Percentiles rank a stretch among this genome's conserved stretches.
phyloP scores from a whole-genome alignment of 2,888 invertebrate species.

The Nezara viridula region DNA sequence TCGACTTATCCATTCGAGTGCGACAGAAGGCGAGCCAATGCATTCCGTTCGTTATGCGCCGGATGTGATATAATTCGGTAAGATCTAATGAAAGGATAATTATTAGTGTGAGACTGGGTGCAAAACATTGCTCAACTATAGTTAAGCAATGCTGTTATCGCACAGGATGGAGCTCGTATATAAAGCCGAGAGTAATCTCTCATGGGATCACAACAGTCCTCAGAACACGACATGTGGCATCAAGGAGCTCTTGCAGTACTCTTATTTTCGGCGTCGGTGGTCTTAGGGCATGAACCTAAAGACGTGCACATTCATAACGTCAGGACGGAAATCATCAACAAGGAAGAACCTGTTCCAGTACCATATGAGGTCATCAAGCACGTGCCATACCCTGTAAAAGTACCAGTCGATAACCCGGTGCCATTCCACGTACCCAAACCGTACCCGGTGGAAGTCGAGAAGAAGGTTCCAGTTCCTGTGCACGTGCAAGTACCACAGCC shows the following conservation, averaged over 20 bases:
- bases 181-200: background rate
- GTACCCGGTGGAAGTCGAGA: conserved; percentile 66
- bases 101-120: background rate
- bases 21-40: background rate
- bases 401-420: conserved; percentile 65
- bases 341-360: conserved; percentile 61
- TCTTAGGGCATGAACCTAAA: background rate
- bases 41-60: background rate
- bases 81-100: conserved; percentile 14
- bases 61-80: conserved; percentile 16
- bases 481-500: conserved; percentile 66
- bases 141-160: background rate
- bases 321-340: conserved; percentile 60
- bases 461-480: conserved; percentile 66
- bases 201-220: background rate
- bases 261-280: background rate
- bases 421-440: conserved; percentile 66
- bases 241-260: background rate
- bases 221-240: background rate
- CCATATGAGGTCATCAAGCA: conserved; percentile 59
- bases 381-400: conserved; percentile 64
- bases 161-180: background rate
- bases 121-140: background rate
- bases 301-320: conserved; percentile 26
- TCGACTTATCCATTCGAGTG: background rate